A percentile compares a stretch with the other conserved stretches of the same genome.
phyloP scores from a whole-genome alignment of 1,140 invertebrate species.

The Mycetomoellerius zeteki region DNA sequence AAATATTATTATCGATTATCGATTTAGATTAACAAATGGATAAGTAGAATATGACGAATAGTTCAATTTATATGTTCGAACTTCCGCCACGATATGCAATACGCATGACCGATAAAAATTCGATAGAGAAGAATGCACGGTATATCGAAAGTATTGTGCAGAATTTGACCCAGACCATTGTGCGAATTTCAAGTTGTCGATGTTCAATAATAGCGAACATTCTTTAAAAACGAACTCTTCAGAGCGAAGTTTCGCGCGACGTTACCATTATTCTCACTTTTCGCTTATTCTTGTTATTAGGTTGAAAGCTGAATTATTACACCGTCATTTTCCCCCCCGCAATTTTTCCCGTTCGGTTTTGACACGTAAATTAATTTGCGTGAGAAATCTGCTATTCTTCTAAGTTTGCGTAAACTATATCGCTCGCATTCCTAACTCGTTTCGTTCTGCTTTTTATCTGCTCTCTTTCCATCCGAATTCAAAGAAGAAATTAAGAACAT shows the following conservation, averaged over 20 bases:
- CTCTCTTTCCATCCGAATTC: not conserved
- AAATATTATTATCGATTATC: not conserved
- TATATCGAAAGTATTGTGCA: conserved; percentile 44
- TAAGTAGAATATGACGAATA: conserved; percentile 22
- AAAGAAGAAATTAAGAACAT: not conserved
- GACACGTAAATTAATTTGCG: conserved; percentile 44
- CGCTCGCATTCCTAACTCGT: conserved; percentile 17
- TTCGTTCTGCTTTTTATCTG: conserved; percentile 4
- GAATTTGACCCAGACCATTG: conserved; percentile 43
- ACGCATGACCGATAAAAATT: conserved; percentile 42
- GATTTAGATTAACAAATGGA: conserved; percentile 1
- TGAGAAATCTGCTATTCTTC: conserved; percentile 13
- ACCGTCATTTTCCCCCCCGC: conserved; percentile 20
- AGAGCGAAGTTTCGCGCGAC: conserved; percentile 19
- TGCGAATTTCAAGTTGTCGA: conserved; percentile 53
- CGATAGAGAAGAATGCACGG: conserved; percentile 17
- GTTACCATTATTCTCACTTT: conserved; percentile 58
- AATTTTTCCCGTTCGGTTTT: conserved; percentile 14
- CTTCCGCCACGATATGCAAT: not conserved
- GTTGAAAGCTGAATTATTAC: conserved; percentile 52
- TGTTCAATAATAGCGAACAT: conserved; percentile 48
- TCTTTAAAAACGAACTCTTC: conserved; percentile 37
- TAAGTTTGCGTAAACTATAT: conserved; percentile 24
- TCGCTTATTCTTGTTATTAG: conserved; percentile 49
- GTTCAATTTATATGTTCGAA: not conserved